Percentiles rank a stretch among this genome's conserved stretches.
These are phyloP conservation scores for Volucella inflata DNA, from an alignment of 2,888 invertebrate genomes.

Conservation along the genomic window DNA sequence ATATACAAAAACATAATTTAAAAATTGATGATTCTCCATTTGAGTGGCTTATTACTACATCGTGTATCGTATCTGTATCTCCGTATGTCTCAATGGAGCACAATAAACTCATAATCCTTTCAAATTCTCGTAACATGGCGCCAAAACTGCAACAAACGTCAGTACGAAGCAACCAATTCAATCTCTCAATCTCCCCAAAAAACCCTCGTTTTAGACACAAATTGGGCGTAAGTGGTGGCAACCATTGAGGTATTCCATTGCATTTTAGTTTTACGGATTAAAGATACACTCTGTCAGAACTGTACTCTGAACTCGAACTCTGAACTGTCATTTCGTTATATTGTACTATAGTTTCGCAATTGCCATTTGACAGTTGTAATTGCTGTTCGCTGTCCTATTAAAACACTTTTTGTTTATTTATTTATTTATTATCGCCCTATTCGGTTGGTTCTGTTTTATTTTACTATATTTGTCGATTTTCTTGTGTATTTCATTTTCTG, in stretches of 20 bases:
- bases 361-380: constrained; percentile 48
- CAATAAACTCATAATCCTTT: too few relatives aligned
- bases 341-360: constrained; percentile 51
- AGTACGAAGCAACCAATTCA: too few relatives aligned
- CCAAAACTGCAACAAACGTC: constrained; percentile 35
- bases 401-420: not conserved
- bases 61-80: too few relatives aligned
- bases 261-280: constrained; percentile 24
- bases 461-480: not conserved
- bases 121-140: constrained; percentile 5
- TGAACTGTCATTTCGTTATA: constrained; percentile 23
- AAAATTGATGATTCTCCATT: too few relatives aligned
- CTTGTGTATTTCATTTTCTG: not conserved
- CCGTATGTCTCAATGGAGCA: too few relatives aligned
- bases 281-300: not conserved
- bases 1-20: too few relatives aligned
- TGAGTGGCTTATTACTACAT: too few relatives aligned
- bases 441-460: not conserved
- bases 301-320: too few relatives aligned
- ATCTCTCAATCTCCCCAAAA: too few relatives aligned
- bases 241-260: constrained; percentile 44
- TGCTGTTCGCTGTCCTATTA: constrained; percentile 22
- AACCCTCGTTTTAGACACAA: not conserved
- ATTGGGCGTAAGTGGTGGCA: constrained; percentile 8
- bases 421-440: not conserved